Percentiles rank a stretch among this genome's conserved stretches.
phyloP scores from a whole-genome alignment of 2,888 invertebrate species.

The Polylopha cassiicola region DNA sequence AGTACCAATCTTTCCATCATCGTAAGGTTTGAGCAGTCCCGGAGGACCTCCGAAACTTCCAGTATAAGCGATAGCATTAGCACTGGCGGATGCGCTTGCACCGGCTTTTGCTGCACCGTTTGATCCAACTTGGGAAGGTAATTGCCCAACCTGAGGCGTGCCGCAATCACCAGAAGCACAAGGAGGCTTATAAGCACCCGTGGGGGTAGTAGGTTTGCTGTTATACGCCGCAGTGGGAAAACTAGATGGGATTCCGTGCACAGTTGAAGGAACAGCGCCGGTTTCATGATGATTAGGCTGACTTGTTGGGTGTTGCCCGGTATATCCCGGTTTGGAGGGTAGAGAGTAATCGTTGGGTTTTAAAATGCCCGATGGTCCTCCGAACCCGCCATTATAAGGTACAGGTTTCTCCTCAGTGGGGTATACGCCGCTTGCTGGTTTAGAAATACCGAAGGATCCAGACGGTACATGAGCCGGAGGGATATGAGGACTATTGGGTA shows the following conservation, averaged over 20 bases:
- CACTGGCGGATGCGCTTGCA: slow-evolving; percentile 37
- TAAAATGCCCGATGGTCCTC: slow-evolving; percentile 45
- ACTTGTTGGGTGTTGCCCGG: slow-evolving; percentile 17
- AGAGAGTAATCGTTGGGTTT: slow-evolving; percentile 44
- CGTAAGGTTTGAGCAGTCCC: slow-evolving; percentile 58
- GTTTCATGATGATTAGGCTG: slow-evolving; percentile 21
- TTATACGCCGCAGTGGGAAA: slow-evolving; percentile 19
- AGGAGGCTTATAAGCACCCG: slow-evolving; percentile 3
- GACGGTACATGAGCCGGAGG: no score
- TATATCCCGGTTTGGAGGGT: slow-evolving; percentile 26
- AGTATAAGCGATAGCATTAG: slow-evolving; percentile 48
- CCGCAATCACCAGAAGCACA: slow-evolving; percentile 23
- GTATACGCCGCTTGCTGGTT: slow-evolving; percentile 19
- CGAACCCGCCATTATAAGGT: slow-evolving; percentile 44
- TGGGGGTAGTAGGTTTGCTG: slow-evolving; percentile 1
- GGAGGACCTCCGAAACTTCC: slow-evolving; percentile 69
- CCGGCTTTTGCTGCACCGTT: slow-evolving; percentile 19
- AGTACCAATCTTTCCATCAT: slow-evolving; percentile 40
- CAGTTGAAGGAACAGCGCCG: slow-evolving; percentile 9
- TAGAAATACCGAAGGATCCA: slow-evolving; percentile 12
- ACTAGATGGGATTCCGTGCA: slow-evolving; percentile 29
- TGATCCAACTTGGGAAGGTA: slow-evolving; percentile 8
- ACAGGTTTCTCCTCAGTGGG: slow-evolving; percentile 29
- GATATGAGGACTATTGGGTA: no score
- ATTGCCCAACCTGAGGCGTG: slow-evolving; percentile 3